Conservation (phyloP, 2,113 vertebrate species). For the Malurus cyaneus region DNA sequence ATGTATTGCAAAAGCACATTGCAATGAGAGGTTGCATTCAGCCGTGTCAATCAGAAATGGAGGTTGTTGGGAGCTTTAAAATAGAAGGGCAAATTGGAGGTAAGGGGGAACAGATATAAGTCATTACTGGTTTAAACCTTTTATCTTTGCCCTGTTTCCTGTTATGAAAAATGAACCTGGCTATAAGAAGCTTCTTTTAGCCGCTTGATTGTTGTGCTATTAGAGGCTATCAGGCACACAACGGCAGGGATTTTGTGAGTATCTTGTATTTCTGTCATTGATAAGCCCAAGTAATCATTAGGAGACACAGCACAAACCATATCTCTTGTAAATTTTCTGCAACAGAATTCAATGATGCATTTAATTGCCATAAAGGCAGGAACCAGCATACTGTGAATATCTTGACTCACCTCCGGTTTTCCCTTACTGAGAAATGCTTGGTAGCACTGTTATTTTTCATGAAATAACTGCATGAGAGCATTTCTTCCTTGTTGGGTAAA, state of each 20-base stretch:
- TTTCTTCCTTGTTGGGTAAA: neutral
- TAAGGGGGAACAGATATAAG: neutral
- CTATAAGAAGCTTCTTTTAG: neutral
- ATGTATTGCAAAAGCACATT: neutral
- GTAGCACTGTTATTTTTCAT: neutral
- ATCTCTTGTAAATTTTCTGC: neutral
- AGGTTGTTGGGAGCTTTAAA: neutral
- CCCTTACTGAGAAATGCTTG: neutral
- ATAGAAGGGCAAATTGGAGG: neutral
- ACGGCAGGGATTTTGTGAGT: neutral
- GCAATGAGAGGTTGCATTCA: neutral
- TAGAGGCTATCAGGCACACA: neutral
- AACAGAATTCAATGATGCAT: neutral
- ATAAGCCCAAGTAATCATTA: neutral
- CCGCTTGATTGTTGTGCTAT: neutral
- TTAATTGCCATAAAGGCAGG: neutral
- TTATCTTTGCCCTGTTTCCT: neutral
- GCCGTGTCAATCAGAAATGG: neutral
- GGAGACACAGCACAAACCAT: neutral
- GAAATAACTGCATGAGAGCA: neutral
- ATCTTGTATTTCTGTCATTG: neutral
- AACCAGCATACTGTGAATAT: neutral
- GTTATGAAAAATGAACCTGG: neutral
- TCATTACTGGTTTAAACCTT: neutral
- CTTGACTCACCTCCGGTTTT: neutral